Evolutionary conservation across 2,113 vertebrate genomes (phyloP).

Genomic region (Hippolais icterina): DNA sequence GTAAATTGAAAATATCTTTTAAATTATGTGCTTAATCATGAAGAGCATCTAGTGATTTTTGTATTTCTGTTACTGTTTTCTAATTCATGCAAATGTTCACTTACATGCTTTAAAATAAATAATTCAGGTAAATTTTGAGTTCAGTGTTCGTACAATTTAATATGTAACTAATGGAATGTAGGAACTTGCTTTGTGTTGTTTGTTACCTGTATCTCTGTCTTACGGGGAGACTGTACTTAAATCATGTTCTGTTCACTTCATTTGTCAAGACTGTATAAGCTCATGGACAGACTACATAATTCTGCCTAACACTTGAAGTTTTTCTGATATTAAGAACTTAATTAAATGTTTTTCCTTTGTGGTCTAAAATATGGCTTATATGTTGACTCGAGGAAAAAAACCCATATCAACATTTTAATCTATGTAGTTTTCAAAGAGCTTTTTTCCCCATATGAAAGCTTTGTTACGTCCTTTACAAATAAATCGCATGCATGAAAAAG

Average conservation of each 20-base stretch:
- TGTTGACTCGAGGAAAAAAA: accelerated
- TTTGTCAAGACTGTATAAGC: background rate
- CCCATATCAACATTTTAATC: accelerated
- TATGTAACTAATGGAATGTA: background rate
- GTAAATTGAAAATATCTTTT: background rate
- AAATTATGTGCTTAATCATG: background rate
- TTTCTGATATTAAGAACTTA: background rate
- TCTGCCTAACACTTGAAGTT: background rate
- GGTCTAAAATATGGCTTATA: background rate
- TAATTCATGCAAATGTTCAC: background rate
- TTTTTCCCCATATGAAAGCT: background rate
- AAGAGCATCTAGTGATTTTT: background rate
- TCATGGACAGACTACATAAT: background rate
- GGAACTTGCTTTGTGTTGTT: background rate
- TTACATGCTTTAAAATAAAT: background rate
- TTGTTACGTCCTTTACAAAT: background rate
- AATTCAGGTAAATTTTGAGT: background rate
- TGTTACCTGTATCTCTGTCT: background rate
- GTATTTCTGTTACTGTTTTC: background rate
- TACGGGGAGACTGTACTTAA: background rate
- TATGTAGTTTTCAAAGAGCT: background rate
- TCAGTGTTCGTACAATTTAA: background rate
- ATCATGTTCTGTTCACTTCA: background rate
- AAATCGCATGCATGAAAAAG: background rate
- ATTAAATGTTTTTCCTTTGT: background rate